Evolutionary conservation across 92 coral and sea anemone genomes (phyloP), one percentile per base, ranked within the genome.

Genomic region (Pocillopora meandrina): DNA sequence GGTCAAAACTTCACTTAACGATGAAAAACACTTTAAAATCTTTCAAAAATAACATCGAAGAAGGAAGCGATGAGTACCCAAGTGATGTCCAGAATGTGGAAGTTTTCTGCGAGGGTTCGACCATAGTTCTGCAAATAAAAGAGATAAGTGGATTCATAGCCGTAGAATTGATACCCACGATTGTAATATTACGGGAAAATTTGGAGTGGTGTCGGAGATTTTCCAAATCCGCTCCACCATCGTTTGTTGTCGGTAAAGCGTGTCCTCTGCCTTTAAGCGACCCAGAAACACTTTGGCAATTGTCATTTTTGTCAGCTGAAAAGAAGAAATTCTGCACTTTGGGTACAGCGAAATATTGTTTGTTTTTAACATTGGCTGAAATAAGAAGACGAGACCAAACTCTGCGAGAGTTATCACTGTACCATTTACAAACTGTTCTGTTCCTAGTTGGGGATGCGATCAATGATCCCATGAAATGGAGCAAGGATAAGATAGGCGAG

Each of bases 221-320:
- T 78, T 87, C 95, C 61, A 90, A 90, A 80, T 85, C 92, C 26
- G 91, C 78, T 72, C 71, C 72, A 12, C 95, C 99, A 1, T 91
- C 96, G 9, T 95, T 89, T 77, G 92, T 92, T 2, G 86, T 94
- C 9, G 98, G 91, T 31, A 91, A 92, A 76, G 89, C 98, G 63
- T 94, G 93, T 34, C 83, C 73, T 15, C 68, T 84, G 23, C 98
- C 98, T 6, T 77, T 89, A 61, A 96, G 98, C 82, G 95, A 96
- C 83, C 98, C 98, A 61, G 98, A 89, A 68, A 92, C 93, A 15
- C 89, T 96, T 6, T 96, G 99, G 99, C 77, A 89, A 85, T 83
- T 95, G 75, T 92, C 95, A 12, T 96, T 94, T 77, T 76, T 81
- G 17, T 82, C 86, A 35, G 95, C 92, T 5, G 99, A 96, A 74